phyloP scores from a whole-genome alignment of 2,888 invertebrate species.

The Perizoma flavofasciatum region DNA sequence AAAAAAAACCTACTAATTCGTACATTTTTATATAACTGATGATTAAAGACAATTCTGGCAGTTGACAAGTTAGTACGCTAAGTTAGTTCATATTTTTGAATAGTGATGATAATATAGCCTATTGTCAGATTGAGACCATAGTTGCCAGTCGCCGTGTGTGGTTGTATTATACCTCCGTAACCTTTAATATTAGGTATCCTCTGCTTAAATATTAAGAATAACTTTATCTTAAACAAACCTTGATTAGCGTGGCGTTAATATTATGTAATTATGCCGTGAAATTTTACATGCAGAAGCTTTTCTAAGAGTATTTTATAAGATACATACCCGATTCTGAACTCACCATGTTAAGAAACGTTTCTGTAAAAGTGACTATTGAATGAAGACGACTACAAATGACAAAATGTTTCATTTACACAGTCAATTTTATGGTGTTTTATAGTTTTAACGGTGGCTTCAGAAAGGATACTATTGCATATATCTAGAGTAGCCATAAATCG shows the following conservation, averaged over 20 bases:
- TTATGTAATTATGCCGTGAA: constrained; percentile 72
- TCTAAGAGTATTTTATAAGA: constrained; percentile 62
- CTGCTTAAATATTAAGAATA: constrained; percentile 63
- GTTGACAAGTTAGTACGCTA: constrained; percentile 8
- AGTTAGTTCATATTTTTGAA: constrained; percentile 8
- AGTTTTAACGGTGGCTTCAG: constrained; percentile 25
- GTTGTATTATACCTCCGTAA: constrained; percentile 69
- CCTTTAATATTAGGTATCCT: constrained; percentile 60
- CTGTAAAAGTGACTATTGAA: constrained; percentile 30
- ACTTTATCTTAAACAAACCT: constrained; percentile 56
- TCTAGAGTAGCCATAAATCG: constrained; percentile 77
- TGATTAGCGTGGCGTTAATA: constrained; percentile 58
- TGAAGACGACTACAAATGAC: constrained; percentile 26
- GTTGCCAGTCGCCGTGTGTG: constrained; percentile 74
- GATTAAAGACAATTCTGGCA: constrained; percentile 9
- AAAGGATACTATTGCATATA: constrained; percentile 60
- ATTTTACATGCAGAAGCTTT: constrained; percentile 69
- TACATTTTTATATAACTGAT: constrained; percentile 7
- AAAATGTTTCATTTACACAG: constrained; percentile 28
- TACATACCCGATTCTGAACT: constrained; percentile 26
- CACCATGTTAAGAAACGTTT: constrained; percentile 35
- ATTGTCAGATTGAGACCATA: constrained; percentile 41
- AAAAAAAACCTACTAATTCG: no score
- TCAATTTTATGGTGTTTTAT: constrained; percentile 27
- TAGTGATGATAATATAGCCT: constrained; percentile 9